phyloP scores from a whole-genome alignment of 2,113 vertebrate genomes.

The Hippocampus mohnikei region DNA sequence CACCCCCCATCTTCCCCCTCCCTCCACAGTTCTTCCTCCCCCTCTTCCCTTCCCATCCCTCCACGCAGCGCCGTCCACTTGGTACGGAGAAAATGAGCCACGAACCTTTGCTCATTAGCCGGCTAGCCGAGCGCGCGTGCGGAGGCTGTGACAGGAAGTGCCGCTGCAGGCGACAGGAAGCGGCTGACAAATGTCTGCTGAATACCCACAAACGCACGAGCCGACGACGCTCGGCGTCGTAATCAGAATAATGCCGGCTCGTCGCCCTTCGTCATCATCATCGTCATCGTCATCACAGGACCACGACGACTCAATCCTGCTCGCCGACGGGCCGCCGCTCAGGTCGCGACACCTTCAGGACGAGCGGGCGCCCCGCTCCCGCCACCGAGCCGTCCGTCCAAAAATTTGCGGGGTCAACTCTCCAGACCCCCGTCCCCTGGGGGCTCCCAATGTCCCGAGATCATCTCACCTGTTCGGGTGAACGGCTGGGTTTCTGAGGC shows the following conservation, averaged over 20 bases:
- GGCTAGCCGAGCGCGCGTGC: background rate
- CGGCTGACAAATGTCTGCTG: background rate
- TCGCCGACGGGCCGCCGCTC: too few species aligned
- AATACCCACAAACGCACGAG: background rate
- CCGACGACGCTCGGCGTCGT: background rate
- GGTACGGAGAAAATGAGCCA: background rate
- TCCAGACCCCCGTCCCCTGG: too few species aligned
- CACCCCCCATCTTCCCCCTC: too few species aligned
- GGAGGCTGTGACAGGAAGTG: conserved; percentile 2
- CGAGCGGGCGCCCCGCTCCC: too few species aligned
- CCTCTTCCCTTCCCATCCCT: background rate
- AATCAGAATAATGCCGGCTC: background rate
- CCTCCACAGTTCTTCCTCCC: too few species aligned
- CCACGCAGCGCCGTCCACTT: background rate
- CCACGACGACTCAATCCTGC: too few species aligned
- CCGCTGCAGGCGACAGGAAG: background rate
- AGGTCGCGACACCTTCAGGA: too few species aligned
- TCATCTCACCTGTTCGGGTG: too few species aligned
- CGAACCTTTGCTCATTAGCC: background rate
- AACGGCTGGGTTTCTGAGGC: background rate
- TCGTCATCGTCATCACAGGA: background rate
- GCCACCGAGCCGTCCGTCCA: too few species aligned
- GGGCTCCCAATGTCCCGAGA: too few species aligned
- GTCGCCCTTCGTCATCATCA: background rate
- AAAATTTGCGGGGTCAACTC: too few species aligned